Percentiles rank a stretch among this genome's conserved stretches.
Evolutionary conservation across 1,140 invertebrate species (phyloP).

Genomic region (Pachyrhynchus sulphureomaculatus): DNA sequence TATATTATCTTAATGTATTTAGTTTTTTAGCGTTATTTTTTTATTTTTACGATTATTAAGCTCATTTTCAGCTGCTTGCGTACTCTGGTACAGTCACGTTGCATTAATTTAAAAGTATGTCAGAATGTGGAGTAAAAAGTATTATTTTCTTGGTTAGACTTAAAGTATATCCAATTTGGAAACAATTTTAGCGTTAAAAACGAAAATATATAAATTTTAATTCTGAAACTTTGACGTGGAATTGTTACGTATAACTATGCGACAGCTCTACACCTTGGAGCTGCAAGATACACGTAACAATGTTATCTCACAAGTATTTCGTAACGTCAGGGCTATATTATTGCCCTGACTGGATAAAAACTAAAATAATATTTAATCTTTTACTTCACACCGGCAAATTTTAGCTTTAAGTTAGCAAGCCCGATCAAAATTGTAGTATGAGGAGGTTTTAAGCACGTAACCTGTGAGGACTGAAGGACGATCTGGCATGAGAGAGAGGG

Average conservation of each 20-base stretch:
- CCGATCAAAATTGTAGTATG: not conserved
- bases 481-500: conserved; percentile 36
- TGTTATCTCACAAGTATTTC: no score
- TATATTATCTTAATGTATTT: conserved; percentile 1
- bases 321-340: no score
- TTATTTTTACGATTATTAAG: not conserved
- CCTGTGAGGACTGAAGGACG: conserved; percentile 46
- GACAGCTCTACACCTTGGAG: no score
- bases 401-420: not conserved
- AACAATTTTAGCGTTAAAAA: not conserved
- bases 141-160: not conserved
- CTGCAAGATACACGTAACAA: no score
- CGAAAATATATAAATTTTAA: no score
- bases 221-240: no score
- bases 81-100: conserved; percentile 1
- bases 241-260: no score
- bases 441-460: conserved; percentile 2
- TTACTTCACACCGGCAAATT: not conserved
- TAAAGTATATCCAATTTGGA: no score
- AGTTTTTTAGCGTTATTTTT: not conserved
- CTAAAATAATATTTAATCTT: no score
- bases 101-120: conserved; percentile 7
- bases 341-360: no score
- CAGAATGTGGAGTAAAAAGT: not conserved
- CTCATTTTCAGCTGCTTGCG: conserved; percentile 4